Base-by-base conservation (phyloP, 2,888 invertebrate genomes). In the Epicampocera succincta region DNA sequence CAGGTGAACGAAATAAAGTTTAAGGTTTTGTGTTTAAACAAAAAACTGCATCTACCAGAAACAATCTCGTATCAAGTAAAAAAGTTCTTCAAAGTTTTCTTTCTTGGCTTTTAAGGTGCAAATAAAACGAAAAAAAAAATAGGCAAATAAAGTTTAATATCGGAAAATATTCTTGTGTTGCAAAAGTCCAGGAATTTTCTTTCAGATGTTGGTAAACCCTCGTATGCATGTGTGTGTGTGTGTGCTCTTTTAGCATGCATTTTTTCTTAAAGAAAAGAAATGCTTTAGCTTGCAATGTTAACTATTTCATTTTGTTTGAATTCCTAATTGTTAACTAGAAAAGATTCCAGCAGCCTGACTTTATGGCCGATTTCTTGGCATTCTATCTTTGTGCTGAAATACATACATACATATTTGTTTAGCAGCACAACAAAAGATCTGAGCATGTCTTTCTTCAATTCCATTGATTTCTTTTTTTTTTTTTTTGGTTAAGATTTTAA, bases 271-370 rank as follows among this genome's bases (percentile, higher is more conserved):
- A 48, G 65, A 29, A 29, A 29, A 4, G 29, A 33, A 33, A 74
- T 74, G 56, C 40, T 58, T 74, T 17, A 40, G 46, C 19, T 65
- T 73, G 40, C 48, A 48, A 65, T 48, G 65, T 74, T n/a, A 74
- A 74, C 46, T 66, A 74, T 74, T 74, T 66, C 21, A 74, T 48
- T 74, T 74, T 58, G 25, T 74, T 65, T 48, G 25, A 58, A 56
- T 13, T 58, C 19, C 15, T 25, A 60, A 42, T 61, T 61, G 33
- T 48, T 25, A 46, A 33, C 33, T 1, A 33, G 8, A 33, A 71
- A 61, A 61, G 50, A 42, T 61, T 40, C 17, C 19, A 52, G 29
- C 25, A 73, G 44, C 48, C n/a, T 48, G 46, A 48, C 65, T 58
- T 40, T 65, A 48, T 56, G 56, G 40, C 65, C 56, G 40, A 65